Percentiles rank a stretch among this genome's conserved stretches.
Conservation (phyloP, 1,140 invertebrate species). For the Drosophila sp. region DNA sequence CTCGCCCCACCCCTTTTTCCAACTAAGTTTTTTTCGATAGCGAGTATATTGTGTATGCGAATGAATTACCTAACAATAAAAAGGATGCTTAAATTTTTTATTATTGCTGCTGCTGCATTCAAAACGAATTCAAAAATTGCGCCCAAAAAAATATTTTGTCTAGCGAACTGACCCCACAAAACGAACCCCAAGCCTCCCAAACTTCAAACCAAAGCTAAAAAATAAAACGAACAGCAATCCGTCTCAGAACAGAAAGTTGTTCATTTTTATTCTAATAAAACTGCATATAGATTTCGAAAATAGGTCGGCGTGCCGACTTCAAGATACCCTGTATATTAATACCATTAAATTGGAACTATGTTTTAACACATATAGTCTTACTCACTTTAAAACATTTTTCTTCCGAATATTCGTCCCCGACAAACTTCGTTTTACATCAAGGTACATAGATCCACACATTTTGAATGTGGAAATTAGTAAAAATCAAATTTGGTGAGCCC, state of each 20-base stretch:
- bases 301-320: not conserved
- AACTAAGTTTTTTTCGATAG: not conserved
- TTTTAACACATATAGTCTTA: too few relatives aligned
- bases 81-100: constrained; percentile 57
- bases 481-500: too few relatives aligned
- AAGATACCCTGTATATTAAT: not conserved
- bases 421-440: too few relatives aligned
- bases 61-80: constrained; percentile 48
- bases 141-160: constrained; percentile 60
- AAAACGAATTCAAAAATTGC: constrained; percentile 47
- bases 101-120: constrained; percentile 59
- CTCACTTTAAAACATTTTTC: too few relatives aligned
- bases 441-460: too few relatives aligned
- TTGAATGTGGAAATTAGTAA: too few relatives aligned
- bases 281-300: not conserved
- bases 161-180: constrained; percentile 38
- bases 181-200: not conserved
- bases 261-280: not conserved
- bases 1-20: not conserved
- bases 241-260: not conserved
- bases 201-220: not conserved
- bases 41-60: constrained; percentile 13
- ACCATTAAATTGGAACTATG: too few relatives aligned
- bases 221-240: not conserved
- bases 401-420: too few relatives aligned